Percentiles rank a stretch among this genome's conserved stretches.
Conservation (phyloP, 2,797 vertebrate genomes). For the Pseudotriccus pelzelni region DNA sequence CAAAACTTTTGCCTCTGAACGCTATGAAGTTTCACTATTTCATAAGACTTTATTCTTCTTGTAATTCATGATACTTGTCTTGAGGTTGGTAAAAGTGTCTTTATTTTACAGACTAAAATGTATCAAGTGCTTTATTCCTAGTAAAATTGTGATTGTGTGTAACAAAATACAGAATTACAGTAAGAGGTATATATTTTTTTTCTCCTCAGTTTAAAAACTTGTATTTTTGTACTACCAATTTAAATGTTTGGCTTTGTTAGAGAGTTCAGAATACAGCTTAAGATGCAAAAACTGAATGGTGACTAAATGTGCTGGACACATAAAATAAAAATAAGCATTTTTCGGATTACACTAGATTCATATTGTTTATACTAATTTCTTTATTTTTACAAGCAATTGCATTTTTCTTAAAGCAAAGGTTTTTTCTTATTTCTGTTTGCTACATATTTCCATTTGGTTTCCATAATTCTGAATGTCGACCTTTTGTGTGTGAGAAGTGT, state of each 20-base stretch:
- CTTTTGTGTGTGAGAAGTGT: not conserved
- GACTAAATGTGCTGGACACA: slow-evolving; percentile 69
- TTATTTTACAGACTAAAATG: slow-evolving; percentile 12
- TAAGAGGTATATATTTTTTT: slow-evolving; percentile 25
- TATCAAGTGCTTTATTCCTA: slow-evolving; percentile 48
- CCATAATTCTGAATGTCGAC: not conserved
- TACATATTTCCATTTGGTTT: not conserved
- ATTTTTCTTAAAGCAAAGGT: too few relatives aligned
- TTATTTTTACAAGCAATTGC: not conserved
- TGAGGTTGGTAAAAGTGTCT: slow-evolving; percentile 28
- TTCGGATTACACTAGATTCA: not conserved
- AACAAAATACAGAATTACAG: slow-evolving; percentile 5
- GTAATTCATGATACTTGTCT: not conserved
- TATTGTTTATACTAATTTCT: not conserved
- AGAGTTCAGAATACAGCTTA: slow-evolving; percentile 10
- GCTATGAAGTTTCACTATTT: not conserved
- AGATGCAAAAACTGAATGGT: slow-evolving; percentile 37
- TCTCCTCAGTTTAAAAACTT: slow-evolving; percentile 22
- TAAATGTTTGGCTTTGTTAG: slow-evolving; percentile 48
- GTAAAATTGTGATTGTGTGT: slow-evolving; percentile 19
- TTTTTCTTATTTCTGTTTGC: not conserved
- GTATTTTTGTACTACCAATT: slow-evolving; percentile 58
- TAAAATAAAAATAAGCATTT: slow-evolving; percentile 66
- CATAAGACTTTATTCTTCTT: not conserved
- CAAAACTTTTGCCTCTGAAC: not conserved